Conservation (phyloP, 23 tunicate genomes). For the Corella eumyota region DNA sequence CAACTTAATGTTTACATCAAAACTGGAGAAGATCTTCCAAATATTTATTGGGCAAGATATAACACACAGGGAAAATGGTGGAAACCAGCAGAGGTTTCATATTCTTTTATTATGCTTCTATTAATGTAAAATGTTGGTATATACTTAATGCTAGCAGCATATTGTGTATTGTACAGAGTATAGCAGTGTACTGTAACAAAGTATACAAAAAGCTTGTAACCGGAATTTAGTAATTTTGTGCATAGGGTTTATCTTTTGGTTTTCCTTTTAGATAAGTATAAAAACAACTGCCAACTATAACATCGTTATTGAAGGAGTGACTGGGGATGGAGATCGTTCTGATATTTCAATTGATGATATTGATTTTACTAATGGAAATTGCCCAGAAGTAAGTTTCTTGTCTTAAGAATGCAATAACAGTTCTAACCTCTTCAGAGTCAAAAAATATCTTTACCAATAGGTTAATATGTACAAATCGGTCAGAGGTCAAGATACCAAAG, state of each 20-base stretch:
- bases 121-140: too few species aligned
- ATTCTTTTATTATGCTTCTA: background rate
- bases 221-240: too few species aligned
- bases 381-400: conserved; percentile 27
- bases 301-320: conserved; percentile 36
- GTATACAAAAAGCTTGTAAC: too few species aligned
- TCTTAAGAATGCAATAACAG: too few species aligned
- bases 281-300: conserved; percentile 10
- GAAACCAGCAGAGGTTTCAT: conserved; percentile 31
- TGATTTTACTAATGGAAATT: conserved; percentile 18
- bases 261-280: conserved; percentile 27
- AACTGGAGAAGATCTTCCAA: conserved; percentile 10
- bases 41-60: conserved; percentile 38
- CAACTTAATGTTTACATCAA: conserved; percentile 20
- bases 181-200: too few species aligned
- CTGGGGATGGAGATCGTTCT: conserved; percentile 21
- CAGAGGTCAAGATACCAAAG: too few species aligned
- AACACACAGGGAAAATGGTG: conserved; percentile 52
- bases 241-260: too few species aligned
- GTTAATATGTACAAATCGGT: too few species aligned
- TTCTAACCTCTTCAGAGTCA: too few species aligned
- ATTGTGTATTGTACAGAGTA: too few species aligned
- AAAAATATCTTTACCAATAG: too few species aligned
- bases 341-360: conserved; percentile 67
- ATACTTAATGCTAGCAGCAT: too few species aligned